phyloP scores from a whole-genome alignment of 2,113 vertebrate genomes.

The Podocnemis expansa region DNA sequence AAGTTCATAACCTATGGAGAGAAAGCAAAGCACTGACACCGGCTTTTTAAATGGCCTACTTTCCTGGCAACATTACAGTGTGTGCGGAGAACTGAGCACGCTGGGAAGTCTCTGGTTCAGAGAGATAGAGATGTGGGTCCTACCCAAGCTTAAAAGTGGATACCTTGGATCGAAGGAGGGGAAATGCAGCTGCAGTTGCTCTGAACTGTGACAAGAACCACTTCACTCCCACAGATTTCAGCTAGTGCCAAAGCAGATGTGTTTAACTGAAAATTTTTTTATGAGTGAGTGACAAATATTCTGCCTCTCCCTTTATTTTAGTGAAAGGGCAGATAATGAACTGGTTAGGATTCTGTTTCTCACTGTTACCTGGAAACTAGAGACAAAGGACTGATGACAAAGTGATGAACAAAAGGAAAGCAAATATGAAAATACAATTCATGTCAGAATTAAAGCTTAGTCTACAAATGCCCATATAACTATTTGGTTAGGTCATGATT shows the following conservation, averaged over 20 bases:
- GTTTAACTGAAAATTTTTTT: background rate
- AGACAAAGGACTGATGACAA: background rate
- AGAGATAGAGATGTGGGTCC: too few species aligned
- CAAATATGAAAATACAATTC: conserved; percentile 15
- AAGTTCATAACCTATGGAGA: too few species aligned
- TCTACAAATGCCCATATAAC: background rate
- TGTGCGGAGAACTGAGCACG: too few species aligned
- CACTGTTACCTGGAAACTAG: conserved; percentile 58
- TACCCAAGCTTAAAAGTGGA: too few species aligned
- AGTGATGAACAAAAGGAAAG: conserved; percentile 9
- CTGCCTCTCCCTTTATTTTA: background rate
- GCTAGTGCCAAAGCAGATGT: background rate
- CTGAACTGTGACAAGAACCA: background rate
- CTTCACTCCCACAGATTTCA: background rate
- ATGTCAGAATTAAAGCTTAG: background rate
- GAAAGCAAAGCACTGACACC: too few species aligned
- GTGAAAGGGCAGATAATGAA: background rate
- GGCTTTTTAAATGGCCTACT: too few species aligned
- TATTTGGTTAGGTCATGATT: background rate
- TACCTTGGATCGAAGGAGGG: too few species aligned
- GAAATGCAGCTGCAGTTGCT: too few species aligned
- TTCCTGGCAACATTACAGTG: too few species aligned
- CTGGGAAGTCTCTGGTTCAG: too few species aligned
- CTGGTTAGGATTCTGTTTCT: background rate
- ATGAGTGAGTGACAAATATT: background rate